phyloP scores from a whole-genome alignment of 2,888 invertebrate genomes.

The Andrena minutula region DNA sequence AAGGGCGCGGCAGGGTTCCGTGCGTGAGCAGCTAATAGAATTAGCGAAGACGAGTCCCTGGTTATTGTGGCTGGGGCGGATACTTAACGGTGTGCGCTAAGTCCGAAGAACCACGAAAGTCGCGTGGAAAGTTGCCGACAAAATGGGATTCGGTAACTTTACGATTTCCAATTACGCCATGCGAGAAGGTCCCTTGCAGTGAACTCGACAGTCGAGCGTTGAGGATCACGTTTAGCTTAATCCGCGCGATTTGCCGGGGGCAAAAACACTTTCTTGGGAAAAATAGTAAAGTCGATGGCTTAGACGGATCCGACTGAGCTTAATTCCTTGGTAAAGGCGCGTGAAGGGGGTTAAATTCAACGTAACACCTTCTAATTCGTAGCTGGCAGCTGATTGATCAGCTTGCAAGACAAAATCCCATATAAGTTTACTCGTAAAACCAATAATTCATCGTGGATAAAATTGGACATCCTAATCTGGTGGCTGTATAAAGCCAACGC shows the following conservation, averaged over 20 bases:
- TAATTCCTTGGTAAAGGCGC: neutral
- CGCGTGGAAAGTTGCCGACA: slow-evolving; percentile 35
- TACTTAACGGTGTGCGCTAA: slow-evolving; percentile 25
- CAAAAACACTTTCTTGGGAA: neutral
- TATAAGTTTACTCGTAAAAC: slow-evolving; percentile 53
- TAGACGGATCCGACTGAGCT: neutral
- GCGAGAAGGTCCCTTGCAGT: neutral
- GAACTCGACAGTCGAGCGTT: slow-evolving; percentile 2
- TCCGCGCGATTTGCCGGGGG: neutral
- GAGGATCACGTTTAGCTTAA: slow-evolving; percentile 24
- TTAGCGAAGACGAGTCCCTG: slow-evolving; percentile 61
- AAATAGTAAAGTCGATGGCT: slow-evolving; percentile 10
- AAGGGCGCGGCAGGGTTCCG: slow-evolving; percentile 33
- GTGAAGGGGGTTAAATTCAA: neutral
- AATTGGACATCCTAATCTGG: slow-evolving; percentile 19
- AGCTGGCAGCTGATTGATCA: slow-evolving; percentile 1
- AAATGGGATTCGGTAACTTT: slow-evolving; percentile 45
- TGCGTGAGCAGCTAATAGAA: slow-evolving; percentile 68
- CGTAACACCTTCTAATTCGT: slow-evolving; percentile 45
- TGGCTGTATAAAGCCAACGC: neutral
- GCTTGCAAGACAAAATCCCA: slow-evolving; percentile 45
- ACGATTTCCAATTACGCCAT: slow-evolving; percentile 41
- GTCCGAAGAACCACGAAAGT: slow-evolving; percentile 14
- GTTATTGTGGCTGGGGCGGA: slow-evolving; percentile 17
- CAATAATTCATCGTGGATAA: slow-evolving; percentile 52